A percentile compares a stretch with the other conserved stretches of the same genome.
Conservation (phyloP, 2,797 vertebrate species). For the Sarcoramphus papa region DNA sequence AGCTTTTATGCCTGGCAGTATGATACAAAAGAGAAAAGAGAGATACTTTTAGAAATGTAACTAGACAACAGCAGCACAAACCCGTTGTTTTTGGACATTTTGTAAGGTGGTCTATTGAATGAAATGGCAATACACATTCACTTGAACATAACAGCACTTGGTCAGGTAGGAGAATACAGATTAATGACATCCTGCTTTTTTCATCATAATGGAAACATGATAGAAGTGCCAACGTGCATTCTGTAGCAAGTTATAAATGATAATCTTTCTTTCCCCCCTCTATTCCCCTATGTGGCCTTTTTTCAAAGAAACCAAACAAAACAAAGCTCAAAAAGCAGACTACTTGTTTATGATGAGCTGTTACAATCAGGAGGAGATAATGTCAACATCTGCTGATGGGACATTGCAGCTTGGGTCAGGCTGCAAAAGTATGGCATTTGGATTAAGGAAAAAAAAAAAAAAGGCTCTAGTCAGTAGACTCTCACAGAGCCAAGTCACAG, state of each 20-base stretch:
- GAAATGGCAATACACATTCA: not conserved
- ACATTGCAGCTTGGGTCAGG: constrained; percentile 64
- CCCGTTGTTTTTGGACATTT: not conserved
- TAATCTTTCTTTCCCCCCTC: not conserved
- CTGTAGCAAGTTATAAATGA: not conserved
- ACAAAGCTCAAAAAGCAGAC: constrained; percentile 16
- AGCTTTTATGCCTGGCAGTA: not conserved
- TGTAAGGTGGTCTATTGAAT: not conserved
- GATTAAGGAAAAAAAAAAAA: constrained; percentile 23
- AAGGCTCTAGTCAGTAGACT: not conserved
- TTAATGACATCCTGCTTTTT: not conserved
- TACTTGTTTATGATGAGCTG: constrained; percentile 42
- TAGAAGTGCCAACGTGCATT: not conserved
- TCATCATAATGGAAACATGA: not conserved
- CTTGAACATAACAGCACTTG: not conserved
- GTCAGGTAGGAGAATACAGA: not conserved
- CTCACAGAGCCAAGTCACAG: constrained; percentile 30
- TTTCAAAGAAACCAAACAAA: constrained; percentile 9
- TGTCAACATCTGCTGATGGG: constrained; percentile 55
- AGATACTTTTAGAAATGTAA: not conserved
- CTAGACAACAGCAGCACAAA: not conserved
- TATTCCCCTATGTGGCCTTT: not conserved
- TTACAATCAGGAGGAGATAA: constrained; percentile 42
- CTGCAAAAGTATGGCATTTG: constrained; percentile 51
- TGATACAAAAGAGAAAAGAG: not conserved